Evolutionary conservation across 1,140 invertebrate genomes (phyloP), one percentile per base, ranked within the genome.

Genomic region (Macrotrachela quadricornifera): DNA sequence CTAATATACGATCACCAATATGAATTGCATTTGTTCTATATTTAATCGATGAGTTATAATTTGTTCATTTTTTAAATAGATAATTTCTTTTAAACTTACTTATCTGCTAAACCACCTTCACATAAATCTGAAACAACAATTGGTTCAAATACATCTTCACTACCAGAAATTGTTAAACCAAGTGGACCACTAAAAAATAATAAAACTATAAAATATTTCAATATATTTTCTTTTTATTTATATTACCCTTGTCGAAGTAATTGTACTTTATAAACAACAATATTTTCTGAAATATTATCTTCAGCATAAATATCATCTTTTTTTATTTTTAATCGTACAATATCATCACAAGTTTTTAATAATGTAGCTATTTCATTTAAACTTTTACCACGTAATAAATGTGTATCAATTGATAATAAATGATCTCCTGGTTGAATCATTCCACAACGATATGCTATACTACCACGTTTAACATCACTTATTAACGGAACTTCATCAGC

Each of bases 151-250:
- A 79, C 76, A 59, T 84, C 82, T 64, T 85, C 82, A 55, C 80
- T 84, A 12, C 83, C 83, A 6, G 82, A 80, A 58, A 87, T 79
- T 0, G 83, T 87, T 18, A 88, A 78, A 10, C 84, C 84, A 36
- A 88, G 68, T 1, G 83, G 79, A 1, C 82, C 83, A 30, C 21
- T 30, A 30, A 30, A 30, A 30, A 30, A 30, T 4, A 30, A 30
- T 30, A 4, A 2, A 30, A 4, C 8, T 4, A 30, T 30, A 30
- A 30, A 30, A 30, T 30, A 4, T 30, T 30, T 30, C 2, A 30
- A 30, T 8, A 4, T 30, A 30, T 4, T 30, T 30, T 30, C 21
- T 30, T 30, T 30, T 30, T 30, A 30, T 30, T 30, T 30, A 8
- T 30, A 4, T 30, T 30, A 30, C 21, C 79, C 80, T 59, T 80